phyloP scores from a whole-genome alignment of 2,113 vertebrate species.

The Plecturocebus donacophilus region DNA sequence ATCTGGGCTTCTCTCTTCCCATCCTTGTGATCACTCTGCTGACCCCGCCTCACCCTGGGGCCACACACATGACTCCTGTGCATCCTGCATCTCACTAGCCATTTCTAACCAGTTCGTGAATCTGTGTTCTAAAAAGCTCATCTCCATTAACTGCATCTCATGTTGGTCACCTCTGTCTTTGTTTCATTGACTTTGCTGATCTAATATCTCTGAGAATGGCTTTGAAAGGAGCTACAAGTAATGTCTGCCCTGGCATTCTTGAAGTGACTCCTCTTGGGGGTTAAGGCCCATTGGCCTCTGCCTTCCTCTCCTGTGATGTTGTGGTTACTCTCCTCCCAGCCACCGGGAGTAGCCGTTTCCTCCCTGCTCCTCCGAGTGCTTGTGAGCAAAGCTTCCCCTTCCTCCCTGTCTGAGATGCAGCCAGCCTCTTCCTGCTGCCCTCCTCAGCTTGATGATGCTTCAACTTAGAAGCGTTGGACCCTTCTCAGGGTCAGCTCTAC shows the following conservation, averaged over 20 bases:
- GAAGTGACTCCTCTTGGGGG: constrained; percentile 28
- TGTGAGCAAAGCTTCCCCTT: constrained; percentile 33
- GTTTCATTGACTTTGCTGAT: constrained; percentile 66
- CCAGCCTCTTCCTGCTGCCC: constrained; percentile 56
- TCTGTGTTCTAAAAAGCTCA: constrained; percentile 50
- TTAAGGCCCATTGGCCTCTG: not conserved
- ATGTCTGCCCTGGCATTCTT: constrained; percentile 75
- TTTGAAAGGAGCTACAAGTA: constrained; percentile 62
- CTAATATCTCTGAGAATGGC: constrained; percentile 63
- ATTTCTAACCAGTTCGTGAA: constrained; percentile 53
- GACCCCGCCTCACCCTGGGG: constrained; percentile 61
- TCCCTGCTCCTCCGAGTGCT: constrained; percentile 51
- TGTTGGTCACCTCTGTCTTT: constrained; percentile 69
- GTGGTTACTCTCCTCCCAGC: constrained; percentile 36
- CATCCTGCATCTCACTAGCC: constrained; percentile 63
- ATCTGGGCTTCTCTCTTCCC: constrained; percentile 79
- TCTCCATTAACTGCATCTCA: constrained; percentile 70
- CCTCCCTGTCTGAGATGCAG: constrained; percentile 62
- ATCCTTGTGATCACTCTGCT: constrained; percentile 74
- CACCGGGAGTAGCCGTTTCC: constrained; percentile 47
- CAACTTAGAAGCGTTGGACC: not conserved
- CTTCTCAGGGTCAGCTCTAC: not conserved
- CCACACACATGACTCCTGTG: constrained; percentile 24
- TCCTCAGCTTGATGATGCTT: constrained; percentile 45
- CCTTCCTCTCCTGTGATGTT: constrained; percentile 57